Conservation (phyloP, 2,113 vertebrate genomes). For the Felis chaus region DNA sequence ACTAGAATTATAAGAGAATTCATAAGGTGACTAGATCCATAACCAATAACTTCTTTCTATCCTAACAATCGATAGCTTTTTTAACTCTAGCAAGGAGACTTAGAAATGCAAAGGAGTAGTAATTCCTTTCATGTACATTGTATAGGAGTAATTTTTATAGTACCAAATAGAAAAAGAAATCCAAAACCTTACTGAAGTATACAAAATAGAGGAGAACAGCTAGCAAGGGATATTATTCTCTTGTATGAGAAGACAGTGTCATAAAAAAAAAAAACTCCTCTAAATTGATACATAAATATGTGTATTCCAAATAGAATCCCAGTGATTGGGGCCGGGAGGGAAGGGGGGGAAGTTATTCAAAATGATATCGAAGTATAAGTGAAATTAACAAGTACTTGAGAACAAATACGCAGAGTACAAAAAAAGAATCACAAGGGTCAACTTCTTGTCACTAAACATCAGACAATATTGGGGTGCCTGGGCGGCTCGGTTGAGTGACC, state of each 20-base stretch:
- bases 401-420: background rate
- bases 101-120: background rate
- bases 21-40: background rate
- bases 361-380: background rate
- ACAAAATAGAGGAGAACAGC: background rate
- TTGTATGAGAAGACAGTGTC: background rate
- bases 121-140: background rate
- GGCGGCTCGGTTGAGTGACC: too few species aligned
- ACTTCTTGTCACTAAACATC: background rate
- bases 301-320: background rate
- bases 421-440: background rate
- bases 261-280: background rate
- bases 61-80: background rate
- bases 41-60: background rate
- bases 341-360: background rate
- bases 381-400: background rate
- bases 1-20: constrained; percentile 6
- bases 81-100: background rate
- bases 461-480: background rate
- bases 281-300: background rate
- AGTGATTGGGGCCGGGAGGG: background rate
- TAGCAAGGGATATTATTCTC: background rate
- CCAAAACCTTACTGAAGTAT: background rate
- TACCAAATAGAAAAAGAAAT: background rate
- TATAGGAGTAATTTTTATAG: background rate